These are phyloP conservation scores for Jordanella pulchra DNA, from an alignment of 2,797 vertebrate genomes.

Conservation along the genomic window DNA sequence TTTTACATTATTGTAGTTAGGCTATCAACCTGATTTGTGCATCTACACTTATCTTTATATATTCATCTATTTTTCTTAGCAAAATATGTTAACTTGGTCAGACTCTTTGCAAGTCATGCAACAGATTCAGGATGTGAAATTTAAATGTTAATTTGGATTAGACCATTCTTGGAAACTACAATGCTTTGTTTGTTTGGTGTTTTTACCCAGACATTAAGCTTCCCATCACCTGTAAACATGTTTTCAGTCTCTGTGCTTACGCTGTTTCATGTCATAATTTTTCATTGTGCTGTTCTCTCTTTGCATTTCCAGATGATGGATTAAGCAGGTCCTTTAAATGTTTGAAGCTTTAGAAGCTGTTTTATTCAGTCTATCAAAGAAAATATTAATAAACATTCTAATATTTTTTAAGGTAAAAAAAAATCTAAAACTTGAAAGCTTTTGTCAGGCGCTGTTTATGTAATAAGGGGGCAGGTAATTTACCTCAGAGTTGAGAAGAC, in stretches of 20 bases:
- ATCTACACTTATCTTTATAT: too few relatives aligned
- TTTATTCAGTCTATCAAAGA: neutral
- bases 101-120: neutral
- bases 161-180: neutral
- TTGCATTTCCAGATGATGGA: neutral
- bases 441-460: neutral
- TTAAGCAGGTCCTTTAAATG: too few relatives aligned
- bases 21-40: neutral
- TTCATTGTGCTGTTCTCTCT: too few relatives aligned
- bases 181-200: neutral
- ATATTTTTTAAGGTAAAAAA: neutral
- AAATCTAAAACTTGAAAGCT: neutral
- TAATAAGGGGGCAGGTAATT: conserved; percentile 1
- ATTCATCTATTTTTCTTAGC: neutral
- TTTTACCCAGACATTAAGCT: too few relatives aligned
- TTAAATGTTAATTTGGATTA: neutral
- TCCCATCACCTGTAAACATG: too few relatives aligned
- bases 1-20: too few relatives aligned
- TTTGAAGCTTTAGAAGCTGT: neutral
- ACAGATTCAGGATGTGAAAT: neutral
- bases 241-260: too few relatives aligned
- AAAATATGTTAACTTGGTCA: neutral
- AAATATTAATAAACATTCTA: neutral
- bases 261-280: too few relatives aligned
- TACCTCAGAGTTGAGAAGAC: conserved; percentile 96